Percentiles rank a stretch among this genome's conserved stretches.
Evolutionary conservation across 2,797 vertebrate genomes (phyloP).

Genomic region (Lemur catta): DNA sequence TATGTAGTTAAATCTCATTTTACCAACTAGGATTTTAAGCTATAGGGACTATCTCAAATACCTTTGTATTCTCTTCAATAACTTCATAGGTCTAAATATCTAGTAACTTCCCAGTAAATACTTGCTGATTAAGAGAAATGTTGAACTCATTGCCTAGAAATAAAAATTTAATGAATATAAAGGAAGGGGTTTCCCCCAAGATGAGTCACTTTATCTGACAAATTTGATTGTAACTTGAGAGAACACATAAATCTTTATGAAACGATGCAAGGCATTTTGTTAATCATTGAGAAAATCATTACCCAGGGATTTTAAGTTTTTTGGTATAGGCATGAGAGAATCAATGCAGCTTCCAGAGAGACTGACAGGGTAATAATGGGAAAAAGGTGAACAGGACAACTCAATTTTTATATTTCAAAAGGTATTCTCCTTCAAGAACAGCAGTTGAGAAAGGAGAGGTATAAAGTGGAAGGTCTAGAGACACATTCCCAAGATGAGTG

Average conservation of each 20-base stretch:
- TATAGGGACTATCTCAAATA: background rate
- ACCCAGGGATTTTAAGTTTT: background rate
- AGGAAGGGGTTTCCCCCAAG: background rate
- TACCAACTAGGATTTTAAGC: background rate
- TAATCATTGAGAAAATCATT: constrained; percentile 14
- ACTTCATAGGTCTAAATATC: background rate
- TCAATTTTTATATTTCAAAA: background rate
- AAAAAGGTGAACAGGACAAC: background rate
- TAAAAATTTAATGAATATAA: background rate
- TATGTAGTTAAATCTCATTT: constrained; percentile 10
- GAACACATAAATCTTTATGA: background rate
- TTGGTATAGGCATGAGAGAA: background rate
- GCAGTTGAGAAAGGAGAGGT: background rate
- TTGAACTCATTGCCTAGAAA: background rate
- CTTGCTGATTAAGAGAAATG: background rate
- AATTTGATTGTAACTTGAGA: background rate
- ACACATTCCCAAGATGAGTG: background rate
- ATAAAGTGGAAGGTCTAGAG: background rate
- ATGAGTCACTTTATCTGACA: background rate
- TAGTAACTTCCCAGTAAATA: background rate
- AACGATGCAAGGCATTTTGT: background rate
- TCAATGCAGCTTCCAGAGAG: background rate
- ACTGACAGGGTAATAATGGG: background rate
- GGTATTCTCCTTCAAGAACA: background rate
- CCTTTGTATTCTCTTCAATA: constrained; percentile 5